These are phyloP conservation scores for Epiblema foenella DNA, from an alignment of 2,888 invertebrate species.

Conservation along the genomic window DNA sequence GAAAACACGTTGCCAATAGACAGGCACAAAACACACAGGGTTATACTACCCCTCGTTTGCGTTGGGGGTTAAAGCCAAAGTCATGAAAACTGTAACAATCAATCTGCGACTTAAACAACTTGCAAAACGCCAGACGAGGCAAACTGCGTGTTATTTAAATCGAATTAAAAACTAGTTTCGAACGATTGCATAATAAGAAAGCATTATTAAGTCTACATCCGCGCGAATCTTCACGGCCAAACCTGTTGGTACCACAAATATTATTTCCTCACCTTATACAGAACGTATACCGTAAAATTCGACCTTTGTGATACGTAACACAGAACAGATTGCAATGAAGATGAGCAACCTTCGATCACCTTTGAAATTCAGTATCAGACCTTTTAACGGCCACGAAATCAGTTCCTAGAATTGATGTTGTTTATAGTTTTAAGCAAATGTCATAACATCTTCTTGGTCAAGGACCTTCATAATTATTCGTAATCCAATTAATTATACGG, in stretches of 20 bases:
- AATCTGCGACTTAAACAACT: slow-evolving; percentile 10
- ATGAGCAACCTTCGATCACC: slow-evolving; percentile 35
- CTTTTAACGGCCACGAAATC: slow-evolving; percentile 40
- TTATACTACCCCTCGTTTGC: too few species aligned
- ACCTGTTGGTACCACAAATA: slow-evolving; percentile 39
- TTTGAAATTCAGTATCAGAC: slow-evolving; percentile 40
- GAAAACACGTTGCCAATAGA: too few species aligned
- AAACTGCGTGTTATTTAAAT: slow-evolving; percentile 54
- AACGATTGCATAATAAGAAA: slow-evolving; percentile 58
- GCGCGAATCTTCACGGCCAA: slow-evolving; percentile 49
- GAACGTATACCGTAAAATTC: slow-evolving; percentile 26
- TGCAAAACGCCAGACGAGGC: slow-evolving; percentile 31
- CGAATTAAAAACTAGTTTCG: slow-evolving; percentile 56
- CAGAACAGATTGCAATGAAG: slow-evolving; percentile 20
- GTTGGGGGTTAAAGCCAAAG: too few species aligned
- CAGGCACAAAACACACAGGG: too few species aligned
- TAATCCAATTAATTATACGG: neutral
- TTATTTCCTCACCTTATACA: slow-evolving; percentile 38
- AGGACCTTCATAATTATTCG: slow-evolving; percentile 3
- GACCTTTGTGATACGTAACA: slow-evolving; percentile 29
- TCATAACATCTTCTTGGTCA: slow-evolving; percentile 29
- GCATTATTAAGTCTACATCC: slow-evolving; percentile 51
- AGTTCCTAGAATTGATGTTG: slow-evolving; percentile 40
- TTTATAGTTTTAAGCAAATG: slow-evolving; percentile 20
- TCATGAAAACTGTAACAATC: slow-evolving; percentile 18